Base-by-base conservation (phyloP, 2,888 invertebrate species). In the Troides helena region DNA sequence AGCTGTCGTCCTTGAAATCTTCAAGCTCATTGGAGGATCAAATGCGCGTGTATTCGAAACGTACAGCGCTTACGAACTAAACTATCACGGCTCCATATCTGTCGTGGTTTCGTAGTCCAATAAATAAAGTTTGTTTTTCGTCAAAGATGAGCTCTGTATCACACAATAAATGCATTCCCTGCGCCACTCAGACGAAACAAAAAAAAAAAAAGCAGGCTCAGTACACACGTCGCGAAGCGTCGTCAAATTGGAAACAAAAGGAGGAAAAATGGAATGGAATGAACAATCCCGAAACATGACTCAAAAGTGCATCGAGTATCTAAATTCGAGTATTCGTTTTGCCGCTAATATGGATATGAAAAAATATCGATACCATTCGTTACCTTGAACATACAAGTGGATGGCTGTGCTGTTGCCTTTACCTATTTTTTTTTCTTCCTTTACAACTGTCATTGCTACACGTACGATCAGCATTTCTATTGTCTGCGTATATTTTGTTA, bases 271-370 rank as follows among this genome's bases (percentile, higher is more conserved):
- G 76, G 74, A 74, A 77, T 76, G 74, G 76, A 79, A 78, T 77
- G 77, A 77, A 80, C 75, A 79, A 80, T 72, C 77, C 77, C 76
- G 76, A 79, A 78, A 80, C 78, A 76, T 75, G 77, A 76, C 77
- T 80, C 81, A 82, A 81, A 84, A 78, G 78, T 77, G 78, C 78
- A 79, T 78, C 76, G 77, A 79, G 78, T 79, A 75, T 78, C 78
- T 79, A 79, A 79, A 78, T 79, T 79, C 79, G 75, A 78, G 79
- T 78, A 75, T 77, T 74, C 77, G 75, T 75, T 76, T 77, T 77
- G 76, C 74, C 75, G 75, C 78, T 77, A 78, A 78, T 77, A 74
- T 76, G 69, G 73, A 73, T 73, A 74, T 73, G 75, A 76, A 75
- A 76, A 69, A 56, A 69, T 53, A 62, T 59, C 56, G 36, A 66